These are phyloP conservation scores for Platanista minor DNA, from an alignment of 2,113 vertebrate genomes.

Conservation along the genomic window DNA sequence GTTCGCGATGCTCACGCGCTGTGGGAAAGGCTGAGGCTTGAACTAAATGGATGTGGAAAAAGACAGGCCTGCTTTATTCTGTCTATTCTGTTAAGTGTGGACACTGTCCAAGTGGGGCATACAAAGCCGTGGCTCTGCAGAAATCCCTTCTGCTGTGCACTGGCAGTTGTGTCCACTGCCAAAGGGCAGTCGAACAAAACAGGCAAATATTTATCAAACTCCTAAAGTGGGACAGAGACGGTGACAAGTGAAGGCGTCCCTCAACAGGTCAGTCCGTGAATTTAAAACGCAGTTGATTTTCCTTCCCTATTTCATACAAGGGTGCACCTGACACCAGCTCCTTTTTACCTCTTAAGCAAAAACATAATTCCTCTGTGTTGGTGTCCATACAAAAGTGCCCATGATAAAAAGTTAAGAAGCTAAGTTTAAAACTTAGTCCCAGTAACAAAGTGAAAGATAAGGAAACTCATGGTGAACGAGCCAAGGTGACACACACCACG, in stretches of 20 bases:
- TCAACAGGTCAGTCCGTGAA: fast-evolving
- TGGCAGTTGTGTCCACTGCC: background rate
- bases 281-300: background rate
- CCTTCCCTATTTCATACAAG: background rate
- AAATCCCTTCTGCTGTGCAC: background rate
- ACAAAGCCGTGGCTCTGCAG: background rate
- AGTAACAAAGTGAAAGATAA: background rate
- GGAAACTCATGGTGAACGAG: background rate
- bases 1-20: fast-evolving
- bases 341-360: background rate
- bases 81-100: fast-evolving
- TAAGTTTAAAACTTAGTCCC: background rate
- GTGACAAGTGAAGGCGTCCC: background rate
- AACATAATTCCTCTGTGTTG: background rate
- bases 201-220: background rate
- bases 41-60: fast-evolving
- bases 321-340: background rate
- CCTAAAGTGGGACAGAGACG: background rate
- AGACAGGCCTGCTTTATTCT: background rate
- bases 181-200: background rate
- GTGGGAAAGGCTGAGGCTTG: background rate
- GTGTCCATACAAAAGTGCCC: background rate
- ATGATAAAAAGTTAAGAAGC: background rate
- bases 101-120: fast-evolving
- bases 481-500: fast-evolving